Evolutionary conservation across 2,113 vertebrate genomes (phyloP).

Genomic region (Cebus imitator): DNA sequence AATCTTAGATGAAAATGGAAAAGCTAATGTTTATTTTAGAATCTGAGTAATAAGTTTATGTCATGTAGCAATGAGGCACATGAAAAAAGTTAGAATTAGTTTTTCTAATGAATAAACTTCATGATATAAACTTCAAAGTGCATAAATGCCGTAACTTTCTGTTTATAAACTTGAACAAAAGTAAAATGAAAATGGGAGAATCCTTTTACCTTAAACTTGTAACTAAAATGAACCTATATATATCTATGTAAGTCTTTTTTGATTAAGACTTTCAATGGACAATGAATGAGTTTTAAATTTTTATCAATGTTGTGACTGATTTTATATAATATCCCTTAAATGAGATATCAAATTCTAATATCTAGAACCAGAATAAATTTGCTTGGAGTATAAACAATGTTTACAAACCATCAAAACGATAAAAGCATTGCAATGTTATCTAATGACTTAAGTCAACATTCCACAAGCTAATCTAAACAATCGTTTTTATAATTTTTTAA

Average conservation of each 20-base stretch:
- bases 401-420: constrained; percentile 22
- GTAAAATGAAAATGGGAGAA: constrained; percentile 5
- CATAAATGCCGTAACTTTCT: not conserved
- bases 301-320: constrained; percentile 20
- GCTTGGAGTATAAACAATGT: not conserved
- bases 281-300: constrained; percentile 33
- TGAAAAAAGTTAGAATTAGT: no score
- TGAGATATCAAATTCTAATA: constrained; percentile 26
- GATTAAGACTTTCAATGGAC: constrained; percentile 14
- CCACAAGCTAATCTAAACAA: constrained; percentile 10
- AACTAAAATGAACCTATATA: constrained; percentile 14
- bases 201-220: not conserved
- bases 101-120: no score
- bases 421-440: not conserved
- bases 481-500: not conserved
- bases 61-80: no score
- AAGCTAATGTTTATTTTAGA: constrained; percentile 52
- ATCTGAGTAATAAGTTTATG: not conserved
- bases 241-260: constrained; percentile 12
- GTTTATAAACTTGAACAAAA: constrained; percentile 41
- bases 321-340: constrained; percentile 21
- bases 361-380: constrained; percentile 46
- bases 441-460: constrained; percentile 15
- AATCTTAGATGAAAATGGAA: constrained; percentile 42
- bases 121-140: not conserved